A percentile compares a stretch with the other conserved stretches of the same genome.
phyloP scores from a whole-genome alignment of 2,113 vertebrate species.

The Oreochromis tanganicae region DNA sequence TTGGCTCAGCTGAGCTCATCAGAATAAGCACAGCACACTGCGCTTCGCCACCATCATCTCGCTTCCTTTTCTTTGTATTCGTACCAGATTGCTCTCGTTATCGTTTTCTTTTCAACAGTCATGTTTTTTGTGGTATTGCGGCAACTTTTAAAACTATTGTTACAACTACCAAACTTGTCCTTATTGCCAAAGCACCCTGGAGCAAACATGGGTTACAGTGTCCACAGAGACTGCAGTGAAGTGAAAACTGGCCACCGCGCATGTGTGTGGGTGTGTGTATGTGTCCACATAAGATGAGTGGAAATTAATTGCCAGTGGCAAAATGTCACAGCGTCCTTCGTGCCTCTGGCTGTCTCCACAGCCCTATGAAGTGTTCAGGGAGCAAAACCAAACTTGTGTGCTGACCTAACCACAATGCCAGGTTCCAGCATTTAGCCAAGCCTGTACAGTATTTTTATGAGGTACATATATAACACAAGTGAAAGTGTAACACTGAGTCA shows the following conservation, averaged over 20 bases:
- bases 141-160: not conserved
- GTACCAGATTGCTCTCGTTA: not conserved
- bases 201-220: not conserved
- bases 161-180: not conserved
- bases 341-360: not conserved
- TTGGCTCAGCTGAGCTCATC: slow-evolving; percentile 59
- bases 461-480: not conserved
- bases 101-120: not conserved
- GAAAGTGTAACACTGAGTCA: not conserved
- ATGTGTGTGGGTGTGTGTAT: not conserved
- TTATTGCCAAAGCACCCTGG: not conserved
- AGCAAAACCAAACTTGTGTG: not conserved
- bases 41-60: not conserved
- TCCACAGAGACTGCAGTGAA: not conserved
- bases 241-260: not conserved
- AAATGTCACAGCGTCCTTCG: slow-evolving; percentile 3
- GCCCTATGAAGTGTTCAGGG: not conserved
- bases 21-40: slow-evolving; percentile 27
- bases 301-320: not conserved
- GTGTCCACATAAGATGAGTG: not conserved
- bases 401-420: not conserved
- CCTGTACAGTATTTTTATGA: not conserved
- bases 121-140: not conserved
- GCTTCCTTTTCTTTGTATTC: slow-evolving; percentile 13
- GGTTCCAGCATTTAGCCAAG: not conserved